Base-by-base conservation (phyloP, 2,888 invertebrate species). In the Exocentrus adspersus region DNA sequence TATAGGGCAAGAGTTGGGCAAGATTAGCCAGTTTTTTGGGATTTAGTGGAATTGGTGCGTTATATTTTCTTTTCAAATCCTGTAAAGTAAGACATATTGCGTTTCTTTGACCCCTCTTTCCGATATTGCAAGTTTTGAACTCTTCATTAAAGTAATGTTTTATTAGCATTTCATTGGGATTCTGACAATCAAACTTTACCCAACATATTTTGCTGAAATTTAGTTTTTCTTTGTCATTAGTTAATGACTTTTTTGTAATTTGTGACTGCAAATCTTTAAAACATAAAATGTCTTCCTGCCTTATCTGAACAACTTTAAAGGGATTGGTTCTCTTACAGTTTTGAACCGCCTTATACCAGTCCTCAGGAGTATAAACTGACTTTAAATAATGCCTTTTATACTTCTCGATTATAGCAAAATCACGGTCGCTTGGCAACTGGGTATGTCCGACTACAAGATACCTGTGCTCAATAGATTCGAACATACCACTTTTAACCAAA, bases 361-460 rank as follows among this genome's bases (percentile, higher is more conserved):
- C 52, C 17, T 43, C 45, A 9, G 60, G 60, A 14, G 2, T 10
- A 59, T 50, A 50, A n/a, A n/a, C n/a, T n/a, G n/a, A n/a, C n/a
- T n/a, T n/a, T n/a, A n/a, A n/a, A n/a, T n/a, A n/a, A n/a, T n/a
- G n/a, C 42, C 61, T 64, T 50, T 64, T 64, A 28, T 64, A 57
- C 37, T 64, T 64, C 41, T 64, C 60, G 16, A 64, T 66, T 6
- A 46, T 5, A 10, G 54, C 58, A 37, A 43, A 62, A 37, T 57
- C 61, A 7, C 58, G 19, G 41, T 59, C 59, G 20, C 53, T 60
- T 7, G 68, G 68, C 5, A 68, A 43, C 46, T 61, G 63, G 5
- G 60, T 68, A 30, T 67, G 70, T 43, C 67, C 68, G 9, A 56
- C 53, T 16, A 67, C 61, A 14, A 70, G 37, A 57, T 67, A 68